Conservation (phyloP, 1,140 invertebrate genomes). For the Macrobrachium rosenbergii region DNA sequence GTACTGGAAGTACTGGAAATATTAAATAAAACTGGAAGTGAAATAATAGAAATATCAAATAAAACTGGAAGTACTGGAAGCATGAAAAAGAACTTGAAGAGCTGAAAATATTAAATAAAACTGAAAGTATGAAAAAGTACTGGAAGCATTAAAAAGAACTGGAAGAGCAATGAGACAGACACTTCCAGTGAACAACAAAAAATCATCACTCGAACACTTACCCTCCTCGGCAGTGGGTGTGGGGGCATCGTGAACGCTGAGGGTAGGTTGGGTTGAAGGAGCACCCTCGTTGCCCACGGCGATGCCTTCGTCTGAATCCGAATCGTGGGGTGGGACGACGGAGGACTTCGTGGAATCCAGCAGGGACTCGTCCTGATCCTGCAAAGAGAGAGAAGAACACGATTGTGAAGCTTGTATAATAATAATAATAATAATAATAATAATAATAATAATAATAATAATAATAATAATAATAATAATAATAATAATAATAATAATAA, state of each 20-base stretch:
- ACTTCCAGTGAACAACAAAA: background rate
- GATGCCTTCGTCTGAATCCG: slow-evolving; percentile 38
- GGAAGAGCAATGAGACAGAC: background rate
- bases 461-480: background rate
- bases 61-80: too few species aligned
- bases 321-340: background rate
- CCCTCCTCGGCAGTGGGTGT: slow-evolving; percentile 56
- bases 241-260: slow-evolving; percentile 48
- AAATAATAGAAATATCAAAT: too few species aligned
- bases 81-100: too few species aligned
- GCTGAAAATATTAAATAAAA: too few species aligned
- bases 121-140: too few species aligned
- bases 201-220: background rate
- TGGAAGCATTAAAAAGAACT: background rate
- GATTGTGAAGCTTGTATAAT: background rate
- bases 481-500: background rate
- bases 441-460: background rate
- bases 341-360: slow-evolving; percentile 28
- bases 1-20: too few species aligned
- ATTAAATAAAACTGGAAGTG: too few species aligned
- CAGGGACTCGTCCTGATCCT: slow-evolving; percentile 28
- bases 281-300: background rate
- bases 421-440: background rate
- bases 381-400: too few species aligned
- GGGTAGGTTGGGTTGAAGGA: too few species aligned